A percentile compares a stretch with the other conserved stretches of the same genome.
phyloP scores from a whole-genome alignment of 2,888 invertebrate species.

The Ophonus ardosiacus region DNA sequence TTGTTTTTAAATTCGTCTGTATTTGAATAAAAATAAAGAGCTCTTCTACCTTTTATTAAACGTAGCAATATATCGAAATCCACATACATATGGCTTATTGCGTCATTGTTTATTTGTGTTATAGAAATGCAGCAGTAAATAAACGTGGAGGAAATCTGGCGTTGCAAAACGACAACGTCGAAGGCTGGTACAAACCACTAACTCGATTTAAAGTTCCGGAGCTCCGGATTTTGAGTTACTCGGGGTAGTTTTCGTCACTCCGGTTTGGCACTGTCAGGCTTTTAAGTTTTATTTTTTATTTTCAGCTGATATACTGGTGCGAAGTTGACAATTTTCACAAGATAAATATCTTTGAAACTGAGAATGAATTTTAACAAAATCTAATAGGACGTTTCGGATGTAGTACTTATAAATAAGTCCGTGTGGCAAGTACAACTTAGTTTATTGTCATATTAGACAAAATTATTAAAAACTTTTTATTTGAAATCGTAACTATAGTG shows the following conservation, averaged over 20 bases:
- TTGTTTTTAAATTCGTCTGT: too few relatives aligned
- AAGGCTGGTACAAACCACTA: neutral
- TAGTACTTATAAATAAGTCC: too few relatives aligned
- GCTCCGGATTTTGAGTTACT: neutral
- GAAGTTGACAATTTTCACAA: slow-evolving; percentile 29
- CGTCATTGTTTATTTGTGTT: neutral
- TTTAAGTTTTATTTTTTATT: neutral
- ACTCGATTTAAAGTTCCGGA: neutral
- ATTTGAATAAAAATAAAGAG: too few relatives aligned
- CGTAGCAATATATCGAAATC: too few relatives aligned
- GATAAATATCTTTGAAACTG: slow-evolving; percentile 24
- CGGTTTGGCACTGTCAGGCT: neutral
- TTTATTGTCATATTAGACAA: neutral
- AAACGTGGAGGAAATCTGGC: neutral
- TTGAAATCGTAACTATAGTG: too few relatives aligned
- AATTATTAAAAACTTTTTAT: neutral
- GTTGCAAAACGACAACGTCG: neutral
- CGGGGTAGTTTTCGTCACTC: neutral
- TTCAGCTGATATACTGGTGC: slow-evolving; percentile 33
- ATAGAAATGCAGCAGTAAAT: neutral
- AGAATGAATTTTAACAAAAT: slow-evolving; percentile 23
- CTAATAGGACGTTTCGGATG: neutral
- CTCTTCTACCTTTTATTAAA: too few relatives aligned
- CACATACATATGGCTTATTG: neutral
- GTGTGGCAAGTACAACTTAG: neutral